These are phyloP conservation scores for Phengaris alcon DNA, from an alignment of 2,888 invertebrate species.

Conservation along the genomic window DNA sequence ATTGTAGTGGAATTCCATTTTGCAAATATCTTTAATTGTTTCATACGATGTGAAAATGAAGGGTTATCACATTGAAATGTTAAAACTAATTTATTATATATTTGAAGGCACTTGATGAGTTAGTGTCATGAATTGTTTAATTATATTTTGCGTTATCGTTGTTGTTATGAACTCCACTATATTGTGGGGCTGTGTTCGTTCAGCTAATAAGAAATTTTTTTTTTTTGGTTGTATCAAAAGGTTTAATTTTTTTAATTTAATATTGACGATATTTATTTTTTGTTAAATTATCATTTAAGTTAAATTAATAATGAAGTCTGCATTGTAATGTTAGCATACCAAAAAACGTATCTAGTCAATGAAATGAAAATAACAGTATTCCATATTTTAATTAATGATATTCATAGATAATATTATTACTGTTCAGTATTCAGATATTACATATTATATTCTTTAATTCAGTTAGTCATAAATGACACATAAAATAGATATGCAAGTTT, in stretches of 20 bases:
- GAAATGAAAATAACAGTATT: constrained; percentile 34
- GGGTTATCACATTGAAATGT: too few species aligned
- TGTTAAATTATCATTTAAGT: constrained; percentile 12
- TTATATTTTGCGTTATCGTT: too few species aligned
- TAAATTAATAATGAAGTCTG: background rate
- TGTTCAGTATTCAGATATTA: background rate
- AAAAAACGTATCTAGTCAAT: constrained; percentile 28
- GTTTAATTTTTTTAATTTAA: background rate
- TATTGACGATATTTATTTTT: constrained; percentile 3
- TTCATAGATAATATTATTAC: background rate
- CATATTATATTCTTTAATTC: background rate
- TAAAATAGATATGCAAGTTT: background rate
- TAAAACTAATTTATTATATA: too few species aligned
- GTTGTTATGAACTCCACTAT: too few species aligned
- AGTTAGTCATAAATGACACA: constrained; percentile 6
- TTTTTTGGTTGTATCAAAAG: too few species aligned
- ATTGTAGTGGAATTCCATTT: too few species aligned
- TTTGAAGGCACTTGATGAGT: too few species aligned
- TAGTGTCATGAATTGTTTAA: too few species aligned
- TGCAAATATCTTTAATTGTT: too few species aligned
- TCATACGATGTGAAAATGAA: too few species aligned
- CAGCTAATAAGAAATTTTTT: too few species aligned
- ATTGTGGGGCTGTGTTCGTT: too few species aligned
- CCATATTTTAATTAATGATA: constrained; percentile 25
- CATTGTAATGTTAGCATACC: constrained; percentile 7